These are phyloP conservation scores for Machimus atricapillus DNA, from an alignment of 2,888 invertebrate genomes.

Conservation along the genomic window DNA sequence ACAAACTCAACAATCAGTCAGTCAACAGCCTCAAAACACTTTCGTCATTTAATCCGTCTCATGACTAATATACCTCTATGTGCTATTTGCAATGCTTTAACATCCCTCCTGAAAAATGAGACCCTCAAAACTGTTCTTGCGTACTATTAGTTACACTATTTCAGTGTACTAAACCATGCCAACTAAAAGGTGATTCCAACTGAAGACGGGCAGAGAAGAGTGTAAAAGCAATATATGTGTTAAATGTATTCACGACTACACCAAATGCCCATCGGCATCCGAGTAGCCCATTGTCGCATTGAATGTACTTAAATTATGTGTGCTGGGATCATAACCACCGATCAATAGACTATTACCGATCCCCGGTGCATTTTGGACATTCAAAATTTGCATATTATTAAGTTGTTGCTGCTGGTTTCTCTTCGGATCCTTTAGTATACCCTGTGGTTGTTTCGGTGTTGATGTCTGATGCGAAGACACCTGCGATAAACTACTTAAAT, in stretches of 20 bases:
- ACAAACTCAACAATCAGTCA: constrained; percentile 28
- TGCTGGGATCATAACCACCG: constrained; percentile 57
- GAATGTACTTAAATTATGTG: constrained; percentile 59
- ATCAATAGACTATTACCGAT: constrained; percentile 58
- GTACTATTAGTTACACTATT: not conserved
- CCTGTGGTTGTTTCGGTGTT: constrained; percentile 67
- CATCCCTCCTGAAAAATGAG: not conserved
- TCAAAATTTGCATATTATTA: constrained; percentile 66
- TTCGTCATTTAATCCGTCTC: not conserved
- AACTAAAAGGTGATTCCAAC: not conserved
- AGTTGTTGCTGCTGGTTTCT: constrained; percentile 65
- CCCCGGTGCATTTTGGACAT: constrained; percentile 66
- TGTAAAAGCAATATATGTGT: not conserved
- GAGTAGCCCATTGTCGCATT: constrained; percentile 60
- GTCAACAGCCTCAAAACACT: not conserved
- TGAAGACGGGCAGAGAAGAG: not conserved
- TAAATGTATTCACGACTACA: constrained; percentile 54
- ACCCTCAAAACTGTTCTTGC: not conserved
- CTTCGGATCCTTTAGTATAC: constrained; percentile 71
- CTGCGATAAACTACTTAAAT: constrained; percentile 51
- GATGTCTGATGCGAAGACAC: constrained; percentile 51
- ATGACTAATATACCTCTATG: constrained; percentile 11
- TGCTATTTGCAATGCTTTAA: not conserved
- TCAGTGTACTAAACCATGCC: not conserved
- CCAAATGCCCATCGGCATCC: constrained; percentile 63